Base-by-base conservation (phyloP, 2,113 vertebrate species). In the Pleuronectes platessa region DNA sequence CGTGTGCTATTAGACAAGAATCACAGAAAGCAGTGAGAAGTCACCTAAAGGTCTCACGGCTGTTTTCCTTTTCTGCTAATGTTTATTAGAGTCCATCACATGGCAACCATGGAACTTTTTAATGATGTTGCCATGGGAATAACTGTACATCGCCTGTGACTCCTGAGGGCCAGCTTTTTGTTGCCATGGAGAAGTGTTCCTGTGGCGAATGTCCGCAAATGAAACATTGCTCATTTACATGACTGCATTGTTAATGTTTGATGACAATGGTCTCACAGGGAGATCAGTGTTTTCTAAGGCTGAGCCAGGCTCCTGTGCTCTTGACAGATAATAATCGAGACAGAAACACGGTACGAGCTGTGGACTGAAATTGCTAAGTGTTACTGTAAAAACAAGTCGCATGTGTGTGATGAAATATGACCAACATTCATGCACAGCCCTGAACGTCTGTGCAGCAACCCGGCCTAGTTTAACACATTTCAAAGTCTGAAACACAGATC, bases 71-170 rank as follows among this genome's bases (percentile, higher is more conserved):
- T 66, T 18, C 42, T 63, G 65, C 61, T 78, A 71, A 82, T 84
- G 77, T 84, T 87, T 85, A 85, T 88, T 74, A 75, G 66, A 83
- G 76, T 18, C 55, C 62, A 73, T 82, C 81, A 72, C 71, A 76
- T 82, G 68, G 78, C 71, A 76, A 61, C 83, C 65, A 61, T 71
- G 66, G 76, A 88, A 86, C 81, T 86, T 90, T 68, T 89, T 76
- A 85, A 89, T 89, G 85, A 86, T 82, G 90, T 90, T 85, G 82
- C 85, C 87, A 84, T 82, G 74, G 83, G 84, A 79, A 87, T 87
- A 77, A 76, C 70, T 82, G 77, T 78, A 69, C 67, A 66, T 74
- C 63, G 68, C 71, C 51, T 64, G 54, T 6, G 75, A 81, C 54
- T 86, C 68, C 67, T 20, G 12, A 56, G 65, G 53, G 79, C 83